phyloP scores from a whole-genome alignment of 1,140 invertebrate genomes.

The Aleiodes sp. region DNA sequence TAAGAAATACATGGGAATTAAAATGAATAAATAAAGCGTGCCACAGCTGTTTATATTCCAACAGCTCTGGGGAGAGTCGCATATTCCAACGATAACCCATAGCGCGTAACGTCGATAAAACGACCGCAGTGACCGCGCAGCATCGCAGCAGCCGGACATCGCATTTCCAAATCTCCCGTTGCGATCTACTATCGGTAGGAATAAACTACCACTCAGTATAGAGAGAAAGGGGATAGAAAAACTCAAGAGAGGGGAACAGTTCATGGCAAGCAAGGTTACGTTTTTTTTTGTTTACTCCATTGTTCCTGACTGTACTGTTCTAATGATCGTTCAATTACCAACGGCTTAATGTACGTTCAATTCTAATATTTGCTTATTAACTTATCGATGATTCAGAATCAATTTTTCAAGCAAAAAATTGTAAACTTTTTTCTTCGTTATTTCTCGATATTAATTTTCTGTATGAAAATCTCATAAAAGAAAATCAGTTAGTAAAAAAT shows the following conservation, averaged over 20 bases:
- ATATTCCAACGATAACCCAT: conserved; percentile 28
- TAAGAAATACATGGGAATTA: conserved; percentile 20
- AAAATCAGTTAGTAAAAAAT: too few species aligned
- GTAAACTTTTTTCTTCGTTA: too few species aligned
- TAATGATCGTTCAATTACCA: too few species aligned
- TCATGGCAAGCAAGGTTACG: not conserved
- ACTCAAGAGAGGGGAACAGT: not conserved
- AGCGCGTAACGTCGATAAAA: conserved; percentile 30
- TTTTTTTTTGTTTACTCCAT: not conserved
- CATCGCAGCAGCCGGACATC: conserved; percentile 29
- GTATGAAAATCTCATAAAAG: too few species aligned
- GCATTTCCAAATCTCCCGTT: conserved; percentile 32
- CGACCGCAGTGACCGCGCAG: conserved; percentile 26
- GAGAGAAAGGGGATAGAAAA: not conserved
- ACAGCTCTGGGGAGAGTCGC: not conserved
- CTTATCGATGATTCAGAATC: too few species aligned
- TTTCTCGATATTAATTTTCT: too few species aligned
- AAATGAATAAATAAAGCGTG: conserved; percentile 17
- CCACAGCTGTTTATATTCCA: conserved; percentile 30
- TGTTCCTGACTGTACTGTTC: too few species aligned
- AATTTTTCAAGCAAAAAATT: too few species aligned
- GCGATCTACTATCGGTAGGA: conserved; percentile 29
- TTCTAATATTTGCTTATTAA: too few species aligned
- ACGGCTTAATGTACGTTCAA: too few species aligned
- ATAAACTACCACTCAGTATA: conserved; percentile 29